phyloP scores from a whole-genome alignment of 2,797 vertebrate species.

The Poecile montanus region DNA sequence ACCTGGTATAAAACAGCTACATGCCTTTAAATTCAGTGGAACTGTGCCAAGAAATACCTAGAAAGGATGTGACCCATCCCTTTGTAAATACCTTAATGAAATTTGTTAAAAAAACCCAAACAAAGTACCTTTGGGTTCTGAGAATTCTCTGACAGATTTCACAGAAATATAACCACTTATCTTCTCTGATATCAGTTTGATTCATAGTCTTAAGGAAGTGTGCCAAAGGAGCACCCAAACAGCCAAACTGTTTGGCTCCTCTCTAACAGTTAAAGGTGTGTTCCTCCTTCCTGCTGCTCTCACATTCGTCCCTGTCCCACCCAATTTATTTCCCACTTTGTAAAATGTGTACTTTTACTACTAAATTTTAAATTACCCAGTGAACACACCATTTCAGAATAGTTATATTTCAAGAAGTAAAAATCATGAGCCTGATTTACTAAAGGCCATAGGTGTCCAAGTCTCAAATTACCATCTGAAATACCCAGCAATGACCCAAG shows the following conservation, averaged over 20 bases:
- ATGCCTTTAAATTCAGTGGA: not conserved
- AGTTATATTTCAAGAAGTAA: not conserved
- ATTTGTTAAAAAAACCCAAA: not conserved
- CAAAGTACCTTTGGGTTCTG: not conserved
- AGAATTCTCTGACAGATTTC: not conserved
- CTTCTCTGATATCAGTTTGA: not conserved
- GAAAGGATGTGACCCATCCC: not conserved
- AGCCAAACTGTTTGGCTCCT: slow-evolving; percentile 34
- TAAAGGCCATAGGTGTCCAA: not conserved
- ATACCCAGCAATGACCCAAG: not conserved
- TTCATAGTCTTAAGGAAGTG: not conserved
- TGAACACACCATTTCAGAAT: not conserved
- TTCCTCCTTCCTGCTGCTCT: slow-evolving; percentile 51
- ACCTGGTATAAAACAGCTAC: not conserved
- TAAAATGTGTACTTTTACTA: not conserved
- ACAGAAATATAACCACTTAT: not conserved
- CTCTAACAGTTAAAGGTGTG: slow-evolving; percentile 3
- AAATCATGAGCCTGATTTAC: not conserved
- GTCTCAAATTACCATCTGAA: not conserved
- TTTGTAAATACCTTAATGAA: not conserved
- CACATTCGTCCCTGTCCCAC: not conserved
- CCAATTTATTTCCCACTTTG: slow-evolving; percentile 14
- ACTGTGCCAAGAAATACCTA: not conserved
- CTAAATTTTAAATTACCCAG: slow-evolving; percentile 24
- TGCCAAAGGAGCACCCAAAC: slow-evolving; percentile 60